Conservation (phyloP, 1,140 invertebrate species). For the Maniola jurtina region DNA sequence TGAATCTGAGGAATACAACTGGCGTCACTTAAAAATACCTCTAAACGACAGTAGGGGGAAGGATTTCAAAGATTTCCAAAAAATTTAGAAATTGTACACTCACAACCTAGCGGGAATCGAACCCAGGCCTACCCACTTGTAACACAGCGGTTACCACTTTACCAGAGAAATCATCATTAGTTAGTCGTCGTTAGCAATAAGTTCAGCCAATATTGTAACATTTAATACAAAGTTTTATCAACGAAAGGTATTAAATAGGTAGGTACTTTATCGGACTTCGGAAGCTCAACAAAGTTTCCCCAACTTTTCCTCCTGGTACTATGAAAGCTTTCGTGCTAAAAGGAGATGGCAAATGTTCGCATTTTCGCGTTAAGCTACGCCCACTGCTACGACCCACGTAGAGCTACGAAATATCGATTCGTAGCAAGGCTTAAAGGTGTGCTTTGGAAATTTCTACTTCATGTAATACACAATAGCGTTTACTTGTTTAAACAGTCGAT, state of each 20-base stretch:
- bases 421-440: conserved; percentile 15
- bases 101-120: too few species aligned
- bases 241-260: too few species aligned
- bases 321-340: conserved; percentile 2
- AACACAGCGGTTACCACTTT: too few species aligned
- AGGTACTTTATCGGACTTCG: conserved; percentile 5
- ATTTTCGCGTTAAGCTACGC: conserved; percentile 31
- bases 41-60: neutral
- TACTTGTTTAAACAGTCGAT: neutral
- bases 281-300: conserved; percentile 6
- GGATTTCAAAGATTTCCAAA: too few species aligned
- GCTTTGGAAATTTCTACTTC: conserved; percentile 3
- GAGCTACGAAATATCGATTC: conserved; percentile 47
- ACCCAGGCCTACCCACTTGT: too few species aligned
- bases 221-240: too few species aligned
- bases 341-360: conserved; percentile 25
- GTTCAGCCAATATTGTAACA: too few species aligned
- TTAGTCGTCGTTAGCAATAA: too few species aligned
- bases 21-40: conserved; percentile 2
- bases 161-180: too few species aligned
- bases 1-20: conserved; percentile 83
- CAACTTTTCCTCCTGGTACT: conserved; percentile 15
- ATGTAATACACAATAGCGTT: neutral
- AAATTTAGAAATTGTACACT: too few species aligned
- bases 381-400: conserved; percentile 39